Base-by-base conservation (phyloP, 2,797 vertebrate species). In the Centroberyx gerrardi region DNA sequence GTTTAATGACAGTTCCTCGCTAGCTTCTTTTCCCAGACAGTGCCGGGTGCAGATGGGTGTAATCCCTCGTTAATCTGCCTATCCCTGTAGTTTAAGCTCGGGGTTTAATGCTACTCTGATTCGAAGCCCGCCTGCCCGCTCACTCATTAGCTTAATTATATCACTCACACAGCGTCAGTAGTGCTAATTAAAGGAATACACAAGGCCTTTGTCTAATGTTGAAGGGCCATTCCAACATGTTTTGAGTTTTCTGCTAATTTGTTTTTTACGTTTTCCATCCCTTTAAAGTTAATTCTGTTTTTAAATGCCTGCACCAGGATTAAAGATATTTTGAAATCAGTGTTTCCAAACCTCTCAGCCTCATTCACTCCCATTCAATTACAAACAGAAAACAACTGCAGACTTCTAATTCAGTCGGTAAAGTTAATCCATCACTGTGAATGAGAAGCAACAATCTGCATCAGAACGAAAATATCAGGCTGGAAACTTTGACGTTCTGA, bases 31-130 rank as follows among this genome's bases (percentile, higher is more conserved):
- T 84, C 72, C 85, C 77, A 61, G 87, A 87, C 76, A 63, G 78
- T 59, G 46, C 54, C 53, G 3, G 8, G 54, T 85, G 71, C 89
- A 81, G 72, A 86, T 86, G 80, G 83, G 44, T 70, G 65, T 91
- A 88, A 92, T 91, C 88, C 87, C 74, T 69, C 0, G 56, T 60
- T 90, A 92, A 91, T 90, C 90, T 88, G 80, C 81, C 82, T 81
- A 79, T 80, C 78, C 68, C 82, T 76, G 77, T 79, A 71, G 78
- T 63, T 62, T 44, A 9, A 70, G 83, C 81, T 85, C 85, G 78
- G 83, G 76, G 27, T 82, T 87, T 86, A 88, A 72, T 62, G 22
- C 40, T 4, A 28, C 78, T 29, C 67, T 74, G 76, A 88, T 88
- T 86, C 82, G 81, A 70, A 55, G n/a, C 62, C 58, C 72, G 73